Conservation (phyloP, 1,140 invertebrate genomes). For the Zaprionus tsacasi region DNA sequence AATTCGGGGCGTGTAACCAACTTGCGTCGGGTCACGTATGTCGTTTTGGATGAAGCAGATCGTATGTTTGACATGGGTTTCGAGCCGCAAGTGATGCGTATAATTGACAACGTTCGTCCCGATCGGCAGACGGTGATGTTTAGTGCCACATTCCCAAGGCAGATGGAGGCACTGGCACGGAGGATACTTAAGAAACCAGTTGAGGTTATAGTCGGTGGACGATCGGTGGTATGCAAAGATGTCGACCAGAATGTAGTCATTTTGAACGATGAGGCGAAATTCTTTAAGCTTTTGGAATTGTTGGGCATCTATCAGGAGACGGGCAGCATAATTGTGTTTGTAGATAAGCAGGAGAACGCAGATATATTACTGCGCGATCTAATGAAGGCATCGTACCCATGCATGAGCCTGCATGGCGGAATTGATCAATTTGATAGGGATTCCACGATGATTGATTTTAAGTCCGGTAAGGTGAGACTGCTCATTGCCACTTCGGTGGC, state of each 20-base stretch:
- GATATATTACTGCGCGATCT: conserved; percentile 97
- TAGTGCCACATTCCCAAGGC: conserved; percentile 98
- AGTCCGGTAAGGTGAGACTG: conserved; percentile 94
- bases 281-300: conserved; percentile 98
- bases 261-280: conserved; percentile 98
- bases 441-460: conserved; percentile 99
- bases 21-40: conserved; percentile 96
- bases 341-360: conserved; percentile 99
- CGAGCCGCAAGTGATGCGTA: conserved; percentile 99
- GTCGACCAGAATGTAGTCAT: conserved; percentile 98
- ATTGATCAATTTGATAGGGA: conserved; percentile 99
- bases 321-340: conserved; percentile 98
- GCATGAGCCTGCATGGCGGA: conserved; percentile 98
- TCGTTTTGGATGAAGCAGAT: conserved; percentile 99
- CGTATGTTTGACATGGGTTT: conserved; percentile 99
- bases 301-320: conserved; percentile 97
- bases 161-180: conserved; percentile 99
- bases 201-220: conserved; percentile 98
- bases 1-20: conserved; percentile 99
- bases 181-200: conserved; percentile 97
- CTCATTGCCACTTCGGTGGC: conserved; percentile 98
- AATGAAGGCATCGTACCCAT: conserved; percentile 98
- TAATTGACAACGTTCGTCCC: conserved; percentile 98
- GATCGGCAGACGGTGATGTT: conserved; percentile 99
- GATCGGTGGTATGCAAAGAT: conserved; percentile 99